Base-by-base conservation (phyloP, 2,113 vertebrate species). In the Siniperca knerii region DNA sequence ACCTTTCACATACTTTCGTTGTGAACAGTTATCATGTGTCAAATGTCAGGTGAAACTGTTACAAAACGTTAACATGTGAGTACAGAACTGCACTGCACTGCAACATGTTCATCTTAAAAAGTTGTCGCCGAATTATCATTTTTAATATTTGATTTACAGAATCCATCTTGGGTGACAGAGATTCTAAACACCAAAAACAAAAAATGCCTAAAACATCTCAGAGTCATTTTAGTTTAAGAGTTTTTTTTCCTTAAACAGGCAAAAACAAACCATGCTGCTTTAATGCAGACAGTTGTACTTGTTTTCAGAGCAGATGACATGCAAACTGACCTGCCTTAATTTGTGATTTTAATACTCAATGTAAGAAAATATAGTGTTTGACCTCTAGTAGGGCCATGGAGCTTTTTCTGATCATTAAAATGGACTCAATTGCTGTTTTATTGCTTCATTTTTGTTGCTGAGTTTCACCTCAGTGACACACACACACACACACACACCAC, bases 391-490 rank as follows among this genome's bases (percentile, higher is more conserved):
- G 40, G 4, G 5, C 9, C 1, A 2, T n/a, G 11, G 12, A 25
- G 42, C 37, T 44, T n/a, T 67, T 21, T 44, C 0, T 25, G 21
- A 48, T n/a, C 33, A 54, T 77, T 52, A 64, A 72, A 21, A 68
- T 58, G 76, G 18, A 89, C 77, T 55, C 15, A 37, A 44, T 64
- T 77, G 58, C 58, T 35, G 33, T 79, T 85, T 84, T 72, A 86
- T 77, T 91, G 75, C 82, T 89, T 90, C 84, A 72, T 89, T 85
- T 79, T 86, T 89, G 78, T 71, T 52, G 75, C 61, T 61, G 44
- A 75, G 80, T 64, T 62, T 88, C 77, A 87, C 70, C 87, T 83
- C 65, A 25, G n/a, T 87, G 73, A 88, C 77, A 84, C 61, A 12
- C 73, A 23, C 74, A 13, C 33, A 66, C 64, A 52, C 67, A 72